Evolutionary conservation across 2,797 vertebrate species (phyloP), one percentile per base, ranked within the genome.

Genomic region (Hyperoplus lanceolatus): DNA sequence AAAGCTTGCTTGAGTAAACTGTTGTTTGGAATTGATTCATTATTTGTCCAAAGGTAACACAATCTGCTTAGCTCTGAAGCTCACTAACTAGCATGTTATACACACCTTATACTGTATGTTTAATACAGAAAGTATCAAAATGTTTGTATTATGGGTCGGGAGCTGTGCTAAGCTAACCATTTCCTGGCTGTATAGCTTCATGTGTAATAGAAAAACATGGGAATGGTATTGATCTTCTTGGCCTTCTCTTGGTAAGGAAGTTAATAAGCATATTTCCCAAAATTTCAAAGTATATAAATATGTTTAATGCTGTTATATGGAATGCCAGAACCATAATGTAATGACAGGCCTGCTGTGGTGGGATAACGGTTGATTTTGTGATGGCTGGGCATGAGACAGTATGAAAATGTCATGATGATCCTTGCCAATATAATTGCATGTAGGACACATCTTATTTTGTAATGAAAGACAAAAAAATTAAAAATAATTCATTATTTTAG

Each of bases 261-360:
- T 3, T 3, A 70, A n/a, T 59, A 5, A n/a, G 36, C 2, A 1
- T 42, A 38, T n/a, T 53, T 54, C n/a, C 50, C 29, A 29, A 29
- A 29, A 29, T 29, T 21, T 29, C 39, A 67, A 60, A 71, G 5
- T 12, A 71, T 53, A 49, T 49, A 51, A 48, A 16, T 53, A 21
- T 1, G 13, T n/a, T 81, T 66, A 69, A 48, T 60, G 15, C 64
- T 58, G 15, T 16, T 73, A 46, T 51, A 60, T 3, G 6, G 21
- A 64, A 29, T 45, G 41, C 39, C 38, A 64, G 69, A 14, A 29
- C 5, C 53, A 9, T 61, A 64, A 29, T 56, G 46, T 65, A 41
- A 77, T 49, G n/a, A 41, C 54, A 67, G 45, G n/a, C 62, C 42
- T 72, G 58, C 50, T 75, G 78, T 64, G 36, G n/a, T 58, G 51